Conservation (phyloP, 2,888 invertebrate genomes). For the Leptinotarsa peninsularis region DNA sequence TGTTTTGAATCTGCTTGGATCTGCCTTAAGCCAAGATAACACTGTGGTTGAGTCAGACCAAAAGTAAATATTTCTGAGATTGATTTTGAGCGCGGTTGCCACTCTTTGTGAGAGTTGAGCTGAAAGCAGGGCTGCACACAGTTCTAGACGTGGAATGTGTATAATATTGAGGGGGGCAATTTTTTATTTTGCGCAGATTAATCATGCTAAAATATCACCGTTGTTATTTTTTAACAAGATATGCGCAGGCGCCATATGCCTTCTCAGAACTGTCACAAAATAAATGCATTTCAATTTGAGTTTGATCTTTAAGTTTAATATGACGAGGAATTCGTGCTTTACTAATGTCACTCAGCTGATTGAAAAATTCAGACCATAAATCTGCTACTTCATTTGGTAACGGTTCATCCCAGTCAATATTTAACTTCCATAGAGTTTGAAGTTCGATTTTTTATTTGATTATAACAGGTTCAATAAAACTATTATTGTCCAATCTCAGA, state of each 20-base stretch:
- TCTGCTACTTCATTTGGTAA: background rate
- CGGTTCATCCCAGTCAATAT: constrained; percentile 5
- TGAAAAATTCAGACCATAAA: background rate
- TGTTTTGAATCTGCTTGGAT: background rate
- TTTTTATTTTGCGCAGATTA: background rate
- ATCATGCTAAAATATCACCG: background rate
- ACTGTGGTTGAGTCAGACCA: background rate
- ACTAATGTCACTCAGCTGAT: no score
- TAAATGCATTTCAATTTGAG: background rate
- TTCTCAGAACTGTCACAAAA: background rate
- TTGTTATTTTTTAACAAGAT: background rate
- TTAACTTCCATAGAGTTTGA: constrained; percentile 10
- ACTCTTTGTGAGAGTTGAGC: background rate
- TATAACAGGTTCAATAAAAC: constrained; percentile 9
- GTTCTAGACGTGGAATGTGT: background rate
- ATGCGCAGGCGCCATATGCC: background rate
- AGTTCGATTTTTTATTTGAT: background rate
- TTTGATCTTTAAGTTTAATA: background rate
- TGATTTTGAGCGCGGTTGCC: background rate
- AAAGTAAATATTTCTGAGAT: background rate
- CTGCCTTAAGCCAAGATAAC: background rate
- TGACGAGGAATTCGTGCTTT: background rate
- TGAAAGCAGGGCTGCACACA: background rate
- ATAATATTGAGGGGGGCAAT: background rate
- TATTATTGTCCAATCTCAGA: no score